These are phyloP conservation scores for Heterotis niloticus DNA, from an alignment of 2,113 vertebrate genomes.

Conservation along the genomic window DNA sequence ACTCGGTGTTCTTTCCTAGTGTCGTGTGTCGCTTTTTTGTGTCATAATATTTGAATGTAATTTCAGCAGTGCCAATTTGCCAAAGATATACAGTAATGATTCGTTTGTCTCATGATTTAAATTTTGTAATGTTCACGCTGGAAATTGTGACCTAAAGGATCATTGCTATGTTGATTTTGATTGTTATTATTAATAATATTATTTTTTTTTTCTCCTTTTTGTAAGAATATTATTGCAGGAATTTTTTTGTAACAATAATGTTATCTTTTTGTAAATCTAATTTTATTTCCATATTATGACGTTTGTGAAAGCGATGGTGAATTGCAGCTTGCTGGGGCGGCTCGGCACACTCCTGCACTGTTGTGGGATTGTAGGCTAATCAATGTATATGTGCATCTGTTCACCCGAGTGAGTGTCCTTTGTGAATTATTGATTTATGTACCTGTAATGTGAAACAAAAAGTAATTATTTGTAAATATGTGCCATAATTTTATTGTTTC, in stretches of 20 bases:
- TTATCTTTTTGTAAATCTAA: too few relatives aligned
- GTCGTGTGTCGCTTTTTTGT: conserved; percentile 84
- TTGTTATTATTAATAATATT: conserved; percentile 51
- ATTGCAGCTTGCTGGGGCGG: conserved; percentile 87
- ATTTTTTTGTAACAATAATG: conserved; percentile 2
- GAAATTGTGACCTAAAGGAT: conserved; percentile 61
- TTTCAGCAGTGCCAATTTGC: conserved; percentile 99
- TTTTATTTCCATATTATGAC: conserved; percentile 63
- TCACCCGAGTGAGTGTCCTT: conserved; percentile 95
- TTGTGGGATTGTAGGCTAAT: conserved; percentile 75
- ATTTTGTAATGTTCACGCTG: conserved; percentile 61
- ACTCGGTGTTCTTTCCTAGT: conserved; percentile 83
- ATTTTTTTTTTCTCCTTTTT: conserved; percentile 34
- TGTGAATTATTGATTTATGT: conserved; percentile 96
- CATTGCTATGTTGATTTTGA: conserved; percentile 57
- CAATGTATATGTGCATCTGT: conserved; percentile 91
- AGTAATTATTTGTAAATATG: conserved; percentile 99
- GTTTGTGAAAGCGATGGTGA: conserved; percentile 78
- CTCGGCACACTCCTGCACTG: conserved; percentile 79
- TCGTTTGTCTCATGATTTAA: conserved; percentile 54
- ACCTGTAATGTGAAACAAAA: conserved; percentile 93
- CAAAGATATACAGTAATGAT: conserved; percentile 86
- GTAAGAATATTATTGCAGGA: conserved; percentile 38
- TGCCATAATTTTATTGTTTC: conserved; percentile 99
- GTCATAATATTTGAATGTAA: conserved; percentile 99